These are phyloP conservation scores for Sthenelais limicola DNA, from an alignment of 2,888 invertebrate genomes.

Conservation along the genomic window DNA sequence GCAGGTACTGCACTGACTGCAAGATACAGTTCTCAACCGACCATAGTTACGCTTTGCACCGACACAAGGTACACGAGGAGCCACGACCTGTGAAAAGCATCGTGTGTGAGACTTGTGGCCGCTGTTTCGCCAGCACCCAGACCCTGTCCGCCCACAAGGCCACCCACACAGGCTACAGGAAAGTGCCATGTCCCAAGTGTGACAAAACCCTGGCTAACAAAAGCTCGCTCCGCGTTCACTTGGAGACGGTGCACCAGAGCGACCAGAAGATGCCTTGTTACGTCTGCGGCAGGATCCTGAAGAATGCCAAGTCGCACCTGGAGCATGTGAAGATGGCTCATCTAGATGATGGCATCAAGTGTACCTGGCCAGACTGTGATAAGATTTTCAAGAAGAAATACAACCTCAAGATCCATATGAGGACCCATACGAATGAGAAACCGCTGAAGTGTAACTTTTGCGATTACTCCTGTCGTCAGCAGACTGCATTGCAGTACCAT, in stretches of 20 bases:
- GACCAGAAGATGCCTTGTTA: slow-evolving; percentile 8
- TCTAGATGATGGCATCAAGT: background rate
- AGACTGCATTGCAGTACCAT: slow-evolving; percentile 12
- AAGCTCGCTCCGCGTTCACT: slow-evolving; percentile 5
- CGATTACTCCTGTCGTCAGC: slow-evolving; percentile 20
- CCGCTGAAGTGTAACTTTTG: slow-evolving; percentile 8
- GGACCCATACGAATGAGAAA: slow-evolving; percentile 8
- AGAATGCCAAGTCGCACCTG: slow-evolving; percentile 16
- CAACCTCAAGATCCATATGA: slow-evolving; percentile 29
- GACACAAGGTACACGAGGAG: background rate
- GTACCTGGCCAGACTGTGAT: slow-evolving; percentile 11
- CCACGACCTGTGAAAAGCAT: background rate
- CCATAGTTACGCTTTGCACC: background rate
- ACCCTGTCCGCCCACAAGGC: background rate
- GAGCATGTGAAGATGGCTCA: slow-evolving; percentile 29
- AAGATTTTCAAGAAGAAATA: slow-evolving; percentile 11
- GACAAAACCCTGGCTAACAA: slow-evolving; percentile 1
- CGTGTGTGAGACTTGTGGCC: slow-evolving; percentile 7
- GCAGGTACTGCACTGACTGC: slow-evolving; percentile 2
- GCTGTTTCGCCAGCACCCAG: background rate
- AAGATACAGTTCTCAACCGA: background rate
- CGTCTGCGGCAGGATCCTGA: slow-evolving; percentile 4
- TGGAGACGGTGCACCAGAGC: slow-evolving; percentile 4
- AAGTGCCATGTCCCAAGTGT: background rate
- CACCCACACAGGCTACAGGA: background rate